A percentile compares a stretch with the other conserved stretches of the same genome.
Evolutionary conservation across 2,113 vertebrate genomes (phyloP).

Genomic region (Gymnogyps californianus): DNA sequence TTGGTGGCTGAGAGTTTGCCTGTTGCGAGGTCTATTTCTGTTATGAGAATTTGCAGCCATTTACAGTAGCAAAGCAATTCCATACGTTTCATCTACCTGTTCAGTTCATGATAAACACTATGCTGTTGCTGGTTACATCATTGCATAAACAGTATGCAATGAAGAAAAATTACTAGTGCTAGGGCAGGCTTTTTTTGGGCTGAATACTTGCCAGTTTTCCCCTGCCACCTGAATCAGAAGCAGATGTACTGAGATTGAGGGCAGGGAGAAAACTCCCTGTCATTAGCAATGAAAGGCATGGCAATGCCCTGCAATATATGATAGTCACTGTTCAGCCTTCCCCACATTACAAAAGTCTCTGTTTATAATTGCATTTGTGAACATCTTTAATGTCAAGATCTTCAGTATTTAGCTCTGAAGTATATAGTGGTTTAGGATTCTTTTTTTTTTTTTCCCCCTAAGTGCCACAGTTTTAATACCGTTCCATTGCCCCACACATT

Average conservation of each 20-base stretch:
- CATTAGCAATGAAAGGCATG: background rate
- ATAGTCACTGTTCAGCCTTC: background rate
- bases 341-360: background rate
- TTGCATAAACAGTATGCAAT: background rate
- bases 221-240: conserved; percentile 3
- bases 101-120: background rate
- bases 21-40: background rate
- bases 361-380: background rate
- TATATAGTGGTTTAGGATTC: background rate
- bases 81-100: background rate
- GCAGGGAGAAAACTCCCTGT: background rate
- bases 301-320: background rate
- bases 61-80: background rate
- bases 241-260: background rate
- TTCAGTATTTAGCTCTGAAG: background rate
- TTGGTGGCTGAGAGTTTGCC: background rate
- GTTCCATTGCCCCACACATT: conserved; percentile 24
- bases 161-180: background rate
- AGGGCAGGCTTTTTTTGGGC: background rate
- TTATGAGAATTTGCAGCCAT: background rate
- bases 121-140: background rate
- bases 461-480: background rate
- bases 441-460: background rate
- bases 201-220: background rate
- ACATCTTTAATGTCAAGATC: background rate